Conservation (phyloP, 1,140 invertebrate species). For the Mylabris phalerata region DNA sequence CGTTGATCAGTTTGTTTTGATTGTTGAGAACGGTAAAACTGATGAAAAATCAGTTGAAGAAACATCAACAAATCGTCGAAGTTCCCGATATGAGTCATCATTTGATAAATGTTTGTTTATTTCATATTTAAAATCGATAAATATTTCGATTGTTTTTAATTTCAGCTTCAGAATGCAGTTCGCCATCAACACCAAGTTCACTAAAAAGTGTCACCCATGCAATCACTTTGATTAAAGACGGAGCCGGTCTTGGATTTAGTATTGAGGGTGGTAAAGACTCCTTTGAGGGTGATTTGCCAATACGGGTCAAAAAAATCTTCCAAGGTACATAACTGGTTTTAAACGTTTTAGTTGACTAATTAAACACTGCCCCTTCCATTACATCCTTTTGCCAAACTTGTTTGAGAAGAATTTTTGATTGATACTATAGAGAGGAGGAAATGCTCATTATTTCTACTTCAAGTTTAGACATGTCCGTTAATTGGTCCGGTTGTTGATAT, state of each 20-base stretch:
- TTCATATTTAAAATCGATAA: not conserved
- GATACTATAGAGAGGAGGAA: too few species aligned
- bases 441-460: too few species aligned
- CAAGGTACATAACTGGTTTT: constrained; percentile 55
- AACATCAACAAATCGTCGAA: not conserved
- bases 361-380: too few species aligned
- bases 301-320: constrained; percentile 86
- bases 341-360: not conserved
- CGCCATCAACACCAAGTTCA: not conserved
- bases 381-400: too few species aligned
- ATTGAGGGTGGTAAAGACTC: constrained; percentile 88
- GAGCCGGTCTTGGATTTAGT: constrained; percentile 84
- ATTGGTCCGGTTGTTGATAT: too few species aligned
- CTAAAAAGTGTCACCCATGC: constrained; percentile 24
- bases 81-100: not conserved
- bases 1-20: constrained; percentile 1
- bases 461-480: too few species aligned
- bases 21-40: constrained; percentile 6
- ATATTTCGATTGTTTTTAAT: not conserved
- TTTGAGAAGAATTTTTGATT: too few species aligned
- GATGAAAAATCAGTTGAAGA: not conserved
- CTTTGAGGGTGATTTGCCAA: constrained; percentile 75
- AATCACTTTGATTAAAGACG: constrained; percentile 76
- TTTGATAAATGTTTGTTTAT: not conserved
- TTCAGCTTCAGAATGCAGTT: constrained; percentile 3